A percentile compares a stretch with the other conserved stretches of the same genome.
phyloP scores from a whole-genome alignment of 64 coral and sea anemone genomes.

The Trachythela sp. region DNA sequence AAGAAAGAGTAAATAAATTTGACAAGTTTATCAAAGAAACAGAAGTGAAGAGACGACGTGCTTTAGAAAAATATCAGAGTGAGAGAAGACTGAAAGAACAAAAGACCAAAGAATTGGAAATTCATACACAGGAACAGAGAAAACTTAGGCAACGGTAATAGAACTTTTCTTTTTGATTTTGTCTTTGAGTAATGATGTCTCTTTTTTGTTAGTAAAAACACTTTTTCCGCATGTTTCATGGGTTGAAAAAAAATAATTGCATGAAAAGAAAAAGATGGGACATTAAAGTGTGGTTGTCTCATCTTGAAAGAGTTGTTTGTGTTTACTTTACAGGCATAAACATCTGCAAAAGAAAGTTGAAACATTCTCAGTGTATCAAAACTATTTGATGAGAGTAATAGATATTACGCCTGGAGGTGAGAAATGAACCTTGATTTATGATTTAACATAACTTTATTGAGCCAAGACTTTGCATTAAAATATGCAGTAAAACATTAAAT shows the following conservation, averaged over 20 bases:
- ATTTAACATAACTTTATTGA: background rate
- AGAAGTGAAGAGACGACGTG: conserved; percentile 84
- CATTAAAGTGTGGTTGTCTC: no score
- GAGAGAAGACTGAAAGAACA: conserved; percentile 73
- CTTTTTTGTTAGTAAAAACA: no score
- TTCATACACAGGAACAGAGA: conserved; percentile 49
- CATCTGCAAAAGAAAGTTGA: conserved; percentile 62
- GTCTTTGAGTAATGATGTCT: no score
- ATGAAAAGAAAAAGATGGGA: no score
- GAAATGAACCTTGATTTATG: background rate
- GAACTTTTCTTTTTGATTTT: background rate
- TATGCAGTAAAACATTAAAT: background rate
- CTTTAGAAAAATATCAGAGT: conserved; percentile 91
- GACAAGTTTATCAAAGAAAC: conserved; percentile 99
- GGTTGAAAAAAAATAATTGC: no score
- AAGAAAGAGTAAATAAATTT: conserved; percentile 81
- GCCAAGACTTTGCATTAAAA: background rate
- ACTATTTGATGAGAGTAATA: conserved; percentile 75
- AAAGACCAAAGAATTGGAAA: conserved; percentile 58
- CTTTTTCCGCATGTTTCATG: no score
- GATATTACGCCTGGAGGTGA: conserved; percentile 79
- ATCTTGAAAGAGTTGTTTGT: background rate
- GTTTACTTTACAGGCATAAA: conserved; percentile 54
- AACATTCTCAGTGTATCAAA: conserved; percentile 80
- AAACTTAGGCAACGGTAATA: conserved; percentile 60